Evolutionary conservation across 2,888 invertebrate species (phyloP), one percentile per base, ranked within the genome.

Genomic region (Drosophila mimica): DNA sequence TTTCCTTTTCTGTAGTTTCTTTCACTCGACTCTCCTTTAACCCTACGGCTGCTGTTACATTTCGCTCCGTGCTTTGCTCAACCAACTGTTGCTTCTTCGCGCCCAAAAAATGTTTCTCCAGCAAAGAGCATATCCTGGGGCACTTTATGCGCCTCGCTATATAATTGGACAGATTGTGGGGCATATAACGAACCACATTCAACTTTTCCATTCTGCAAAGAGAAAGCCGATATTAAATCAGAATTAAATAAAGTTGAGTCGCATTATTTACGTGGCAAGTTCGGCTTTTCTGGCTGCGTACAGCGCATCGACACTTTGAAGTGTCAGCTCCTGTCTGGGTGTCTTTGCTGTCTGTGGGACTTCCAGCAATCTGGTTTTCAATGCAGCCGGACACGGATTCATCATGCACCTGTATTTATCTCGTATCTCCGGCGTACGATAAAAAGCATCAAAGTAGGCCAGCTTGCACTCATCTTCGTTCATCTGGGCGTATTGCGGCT

Each of bases 371-470:
- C 59, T 70, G 8, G 30, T n/a, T 5, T 20, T 66, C 8, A 81
- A 8, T 0, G 17, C 11, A 4, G 43, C 1, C 17, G 70, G 70
- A 34, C 81, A 77, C 0, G 71, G 25, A 8, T 30, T 63, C 0
- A 77, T 3, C 13, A 2, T 58, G 17, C 13, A 76, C 0, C 3
- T 13, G 15, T 77, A 81, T 20, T 63, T 72, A 5, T 36, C 7
- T 6, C 81, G 81, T 31, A 81, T 59, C 13, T 52, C 38, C 2
- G 79, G 74, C 13, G 20, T 56, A 1, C 56, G 63, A 33, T 81
- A 81, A 57, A 81, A 81, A 0, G 74, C 67, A 8, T 74, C 31
- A 30, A 49, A 81, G 28, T 56, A 81, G 17, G 43, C 40, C 6
- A 15, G n/a, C 30, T 61, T 58, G 15, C 81, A 81, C 0, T 67